phyloP scores from a whole-genome alignment of 1,140 invertebrate genomes.

The Parasteatoda tepidariorum region DNA sequence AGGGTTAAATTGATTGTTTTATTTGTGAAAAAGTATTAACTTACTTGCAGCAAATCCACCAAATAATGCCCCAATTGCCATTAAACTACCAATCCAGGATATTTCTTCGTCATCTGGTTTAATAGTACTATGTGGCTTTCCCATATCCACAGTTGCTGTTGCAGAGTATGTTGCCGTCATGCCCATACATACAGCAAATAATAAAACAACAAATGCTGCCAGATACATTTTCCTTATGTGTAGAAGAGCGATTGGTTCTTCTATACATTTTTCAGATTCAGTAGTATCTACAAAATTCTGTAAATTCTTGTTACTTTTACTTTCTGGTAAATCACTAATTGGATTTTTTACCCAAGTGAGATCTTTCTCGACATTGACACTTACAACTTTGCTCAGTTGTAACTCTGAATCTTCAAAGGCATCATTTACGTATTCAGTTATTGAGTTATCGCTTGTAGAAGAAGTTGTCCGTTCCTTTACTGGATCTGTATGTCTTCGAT shows the following conservation, averaged over 20 bases:
- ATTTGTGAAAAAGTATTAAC: not conserved
- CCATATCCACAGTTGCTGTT: slow-evolving; percentile 28
- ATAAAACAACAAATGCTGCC: slow-evolving; percentile 13
- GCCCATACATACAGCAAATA: slow-evolving; percentile 47
- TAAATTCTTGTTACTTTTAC: not conserved
- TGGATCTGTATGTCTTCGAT: not conserved
- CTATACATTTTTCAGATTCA: not conserved
- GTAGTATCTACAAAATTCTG: slow-evolving; percentile 1
- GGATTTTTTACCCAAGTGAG: slow-evolving; percentile 6
- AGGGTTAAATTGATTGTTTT: too few relatives aligned
- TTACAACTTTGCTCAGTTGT: slow-evolving; percentile 8
- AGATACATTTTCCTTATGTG: slow-evolving; percentile 47
- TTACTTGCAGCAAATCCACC: slow-evolving; percentile 62
- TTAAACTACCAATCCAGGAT: slow-evolving; percentile 58
- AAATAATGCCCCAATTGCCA: slow-evolving; percentile 60
- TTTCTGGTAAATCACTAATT: not conserved
- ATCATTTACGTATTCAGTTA: slow-evolving; percentile 44
- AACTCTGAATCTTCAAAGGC: slow-evolving; percentile 26
- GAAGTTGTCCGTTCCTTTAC: slow-evolving; percentile 7
- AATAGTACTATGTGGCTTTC: not conserved
- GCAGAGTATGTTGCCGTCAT: slow-evolving; percentile 32
- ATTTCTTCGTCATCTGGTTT: slow-evolving; percentile 13
- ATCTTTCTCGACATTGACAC: not conserved
- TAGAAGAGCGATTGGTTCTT: not conserved
- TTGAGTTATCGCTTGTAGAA: slow-evolving; percentile 18